Percentiles rank a stretch among this genome's conserved stretches.
Evolutionary conservation across 2,113 vertebrate species (phyloP).

Genomic region (Gadus macrocephalus): DNA sequence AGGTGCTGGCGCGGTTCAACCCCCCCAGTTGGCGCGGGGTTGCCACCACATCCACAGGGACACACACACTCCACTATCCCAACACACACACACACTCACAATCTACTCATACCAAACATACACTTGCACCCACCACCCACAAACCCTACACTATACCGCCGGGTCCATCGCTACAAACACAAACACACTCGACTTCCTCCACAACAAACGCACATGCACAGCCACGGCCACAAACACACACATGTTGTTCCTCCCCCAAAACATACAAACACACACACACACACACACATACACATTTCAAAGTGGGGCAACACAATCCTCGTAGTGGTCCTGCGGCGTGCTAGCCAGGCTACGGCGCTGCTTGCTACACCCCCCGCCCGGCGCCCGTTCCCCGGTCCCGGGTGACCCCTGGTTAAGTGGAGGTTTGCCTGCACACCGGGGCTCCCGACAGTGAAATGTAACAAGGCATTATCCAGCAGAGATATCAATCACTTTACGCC

Average conservation of each 20-base stretch:
- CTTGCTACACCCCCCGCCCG: no score
- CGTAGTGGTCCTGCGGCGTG: no score
- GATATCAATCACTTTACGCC: conserved; percentile 72
- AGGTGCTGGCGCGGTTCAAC: no score
- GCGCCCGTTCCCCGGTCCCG: conserved; percentile 39
- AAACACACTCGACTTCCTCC: conserved; percentile 44
- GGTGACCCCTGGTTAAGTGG: conserved; percentile 58
- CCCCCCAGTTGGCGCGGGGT: no score
- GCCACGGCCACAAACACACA: background rate
- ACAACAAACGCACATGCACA: conserved; percentile 47
- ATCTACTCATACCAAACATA: no score
- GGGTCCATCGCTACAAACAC: background rate
- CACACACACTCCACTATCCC: no score
- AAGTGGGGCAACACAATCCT: background rate
- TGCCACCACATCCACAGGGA: no score
- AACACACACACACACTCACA: no score
- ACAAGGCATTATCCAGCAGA: conserved; percentile 65
- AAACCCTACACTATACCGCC: background rate
- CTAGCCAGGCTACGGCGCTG: no score
- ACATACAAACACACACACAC: background rate
- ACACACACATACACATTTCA: background rate
- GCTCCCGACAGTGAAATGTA: conserved; percentile 41
- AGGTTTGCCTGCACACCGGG: conserved; percentile 25
- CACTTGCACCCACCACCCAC: background rate
- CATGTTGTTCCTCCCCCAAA: background rate